Percentiles rank a stretch among this genome's conserved stretches.
Evolutionary conservation across 1,140 invertebrate species (phyloP).

Genomic region (Megalopta genalis): DNA sequence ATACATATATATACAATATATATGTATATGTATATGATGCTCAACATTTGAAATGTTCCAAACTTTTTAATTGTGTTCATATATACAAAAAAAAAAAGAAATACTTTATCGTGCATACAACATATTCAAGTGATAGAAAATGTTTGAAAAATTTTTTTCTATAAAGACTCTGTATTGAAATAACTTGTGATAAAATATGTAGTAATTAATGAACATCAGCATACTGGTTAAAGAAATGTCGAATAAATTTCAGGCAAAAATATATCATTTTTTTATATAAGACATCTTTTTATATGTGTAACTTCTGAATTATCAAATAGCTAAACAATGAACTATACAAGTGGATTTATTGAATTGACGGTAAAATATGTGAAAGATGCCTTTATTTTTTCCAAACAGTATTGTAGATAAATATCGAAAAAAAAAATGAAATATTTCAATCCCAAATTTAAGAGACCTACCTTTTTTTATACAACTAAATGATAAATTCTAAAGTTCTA

Average conservation of each 20-base stretch:
- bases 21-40: constrained; percentile 56
- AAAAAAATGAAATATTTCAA: background rate
- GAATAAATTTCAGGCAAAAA: constrained; percentile 24
- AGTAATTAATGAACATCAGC: constrained; percentile 34
- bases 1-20: constrained; percentile 62
- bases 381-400: background rate
- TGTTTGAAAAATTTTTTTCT: constrained; percentile 48
- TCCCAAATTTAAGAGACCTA: background rate
- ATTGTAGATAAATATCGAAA: background rate
- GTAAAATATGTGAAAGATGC: background rate
- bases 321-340: constrained; percentile 7
- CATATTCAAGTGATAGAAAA: constrained; percentile 46
- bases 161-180: constrained; percentile 34
- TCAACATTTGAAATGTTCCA: constrained; percentile 67
- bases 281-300: constrained; percentile 44
- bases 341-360: constrained; percentile 5
- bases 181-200: constrained; percentile 41
- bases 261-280: constrained; percentile 40
- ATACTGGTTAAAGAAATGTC: constrained; percentile 12
- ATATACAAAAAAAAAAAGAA: constrained; percentile 28
- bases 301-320: constrained; percentile 18
- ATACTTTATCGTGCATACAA: constrained; percentile 39
- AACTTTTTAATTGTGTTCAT: constrained; percentile 64
- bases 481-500: constrained; percentile 31
- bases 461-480: constrained; percentile 10